Evolutionary conservation across 1,140 invertebrate genomes (phyloP).

Genomic region (Rhagoletis zephyria): DNA sequence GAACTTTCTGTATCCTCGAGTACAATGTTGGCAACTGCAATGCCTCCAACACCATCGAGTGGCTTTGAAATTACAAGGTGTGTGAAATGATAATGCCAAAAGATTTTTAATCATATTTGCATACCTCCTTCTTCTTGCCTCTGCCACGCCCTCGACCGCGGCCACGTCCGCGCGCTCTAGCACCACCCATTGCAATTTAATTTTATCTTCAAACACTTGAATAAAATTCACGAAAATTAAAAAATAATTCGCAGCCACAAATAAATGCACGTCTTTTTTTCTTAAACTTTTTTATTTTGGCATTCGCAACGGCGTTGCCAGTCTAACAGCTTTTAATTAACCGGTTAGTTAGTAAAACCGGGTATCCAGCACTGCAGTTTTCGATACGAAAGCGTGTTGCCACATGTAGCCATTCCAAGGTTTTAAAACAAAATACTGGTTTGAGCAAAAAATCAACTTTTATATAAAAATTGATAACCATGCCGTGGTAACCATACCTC

Average conservation of each 20-base stretch:
- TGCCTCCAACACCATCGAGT: slow-evolving; percentile 56
- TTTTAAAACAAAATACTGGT: too few relatives aligned
- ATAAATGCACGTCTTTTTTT: background rate
- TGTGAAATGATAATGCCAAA: slow-evolving; percentile 84
- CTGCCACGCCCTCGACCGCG: slow-evolving; percentile 80
- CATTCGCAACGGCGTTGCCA: background rate
- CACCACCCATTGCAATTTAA: background rate
- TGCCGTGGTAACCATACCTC: too few relatives aligned
- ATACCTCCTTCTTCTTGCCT: slow-evolving; percentile 83
- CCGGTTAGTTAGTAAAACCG: background rate
- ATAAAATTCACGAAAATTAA: slow-evolving; percentile 2
- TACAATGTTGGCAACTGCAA: slow-evolving; percentile 74
- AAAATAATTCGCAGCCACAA: background rate
- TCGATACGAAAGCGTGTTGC: background rate
- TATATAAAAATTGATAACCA: too few relatives aligned
- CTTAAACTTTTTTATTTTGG: background rate
- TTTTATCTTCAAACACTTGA: background rate
- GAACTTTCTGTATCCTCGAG: slow-evolving; percentile 58
- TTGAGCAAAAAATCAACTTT: too few relatives aligned
- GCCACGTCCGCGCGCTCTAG: slow-evolving; percentile 48
- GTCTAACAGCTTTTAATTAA: background rate
- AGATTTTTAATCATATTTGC: background rate
- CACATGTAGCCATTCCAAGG: background rate
- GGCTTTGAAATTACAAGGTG: slow-evolving; percentile 71
- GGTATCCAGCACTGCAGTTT: background rate